These are phyloP conservation scores for Stenodera caucasica DNA, from an alignment of 2,888 invertebrate species.

Conservation along the genomic window DNA sequence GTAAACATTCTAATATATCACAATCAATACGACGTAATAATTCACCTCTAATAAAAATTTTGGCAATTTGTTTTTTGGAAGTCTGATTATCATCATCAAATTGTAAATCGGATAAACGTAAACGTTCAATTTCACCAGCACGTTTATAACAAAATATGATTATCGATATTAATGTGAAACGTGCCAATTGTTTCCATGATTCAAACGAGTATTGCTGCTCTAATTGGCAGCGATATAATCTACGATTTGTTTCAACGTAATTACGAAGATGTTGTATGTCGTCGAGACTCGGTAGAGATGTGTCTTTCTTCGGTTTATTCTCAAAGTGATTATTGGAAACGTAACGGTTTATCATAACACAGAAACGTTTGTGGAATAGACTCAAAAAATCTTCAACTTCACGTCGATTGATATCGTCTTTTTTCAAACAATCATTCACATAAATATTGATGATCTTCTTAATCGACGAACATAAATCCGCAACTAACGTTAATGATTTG, in stretches of 20 bases:
- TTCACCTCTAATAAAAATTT: neutral
- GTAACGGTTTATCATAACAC: neutral
- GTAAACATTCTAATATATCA: neutral
- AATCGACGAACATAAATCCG: neutral
- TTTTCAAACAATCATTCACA: neutral
- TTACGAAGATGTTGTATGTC: neutral
- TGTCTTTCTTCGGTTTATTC: neutral
- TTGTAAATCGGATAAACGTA: slow-evolving; percentile 1
- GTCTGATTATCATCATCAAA: neutral
- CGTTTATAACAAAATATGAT: neutral
- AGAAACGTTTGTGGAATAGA: neutral
- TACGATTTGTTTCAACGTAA: slow-evolving; percentile 1
- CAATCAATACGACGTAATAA: neutral
- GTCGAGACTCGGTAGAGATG: neutral
- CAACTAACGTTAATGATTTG: neutral
- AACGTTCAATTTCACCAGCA: slow-evolving; percentile 2
- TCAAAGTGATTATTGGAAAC: neutral
- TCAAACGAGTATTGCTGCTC: neutral
- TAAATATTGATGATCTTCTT: neutral
- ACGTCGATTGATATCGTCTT: neutral
- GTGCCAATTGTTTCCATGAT: neutral
- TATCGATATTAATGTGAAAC: slow-evolving; percentile 1
- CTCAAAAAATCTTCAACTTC: neutral
- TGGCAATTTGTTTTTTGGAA: neutral
- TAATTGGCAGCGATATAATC: neutral